Base-by-base conservation (phyloP, 2,797 vertebrate species). In the Anguilla obscura region DNA sequence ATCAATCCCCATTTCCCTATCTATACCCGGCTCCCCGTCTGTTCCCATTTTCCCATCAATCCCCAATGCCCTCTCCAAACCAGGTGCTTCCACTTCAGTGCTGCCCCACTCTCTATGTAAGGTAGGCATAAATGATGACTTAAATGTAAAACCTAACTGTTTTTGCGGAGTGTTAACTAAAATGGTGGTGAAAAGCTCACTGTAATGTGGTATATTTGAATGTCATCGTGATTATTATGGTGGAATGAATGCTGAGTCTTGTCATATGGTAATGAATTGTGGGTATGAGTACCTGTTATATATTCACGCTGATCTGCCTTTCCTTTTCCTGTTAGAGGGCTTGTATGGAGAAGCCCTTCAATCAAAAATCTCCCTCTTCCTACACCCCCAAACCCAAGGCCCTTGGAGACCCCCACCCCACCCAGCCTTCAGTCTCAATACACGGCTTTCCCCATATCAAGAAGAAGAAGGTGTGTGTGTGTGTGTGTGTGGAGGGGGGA, bases 371-470 rank as follows among this genome's bases (percentile, higher is more conserved):
- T 0, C 97, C 97, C 0, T 93, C 97, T 0, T 97, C 97, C 0
- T 89, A 92, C 0, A 91, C 96, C 50, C 89, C 94, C 0, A 90
- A 93, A 85, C 96, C 94, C 66, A 95, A 96, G 89, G 94, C 96
- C 40, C 93, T 96, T 16, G 98, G 95, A 90, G 98, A 97, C 36
- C 93, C 97, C 76, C 98, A 97, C 50, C 95, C 99, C 0, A 96
- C 94, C 18, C 96, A 98, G 79, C 98, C 98, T 24, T 93, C 96
- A 0, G 97, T 97, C 2, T 96, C 97, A 0, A 97, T 96, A 88
- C 95, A 98, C 0, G 98, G 97, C 82, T 99, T 98, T 89, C 98
- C 98, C 0, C 96, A 98, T 88, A 97, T 99, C 93, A 99, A 97
- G 92, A 97, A 98, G 92, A 99, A 98, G 97, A 45, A 45, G 40